phyloP scores from a whole-genome alignment of 1,140 invertebrate species.

The Platyscapa corneri region DNA sequence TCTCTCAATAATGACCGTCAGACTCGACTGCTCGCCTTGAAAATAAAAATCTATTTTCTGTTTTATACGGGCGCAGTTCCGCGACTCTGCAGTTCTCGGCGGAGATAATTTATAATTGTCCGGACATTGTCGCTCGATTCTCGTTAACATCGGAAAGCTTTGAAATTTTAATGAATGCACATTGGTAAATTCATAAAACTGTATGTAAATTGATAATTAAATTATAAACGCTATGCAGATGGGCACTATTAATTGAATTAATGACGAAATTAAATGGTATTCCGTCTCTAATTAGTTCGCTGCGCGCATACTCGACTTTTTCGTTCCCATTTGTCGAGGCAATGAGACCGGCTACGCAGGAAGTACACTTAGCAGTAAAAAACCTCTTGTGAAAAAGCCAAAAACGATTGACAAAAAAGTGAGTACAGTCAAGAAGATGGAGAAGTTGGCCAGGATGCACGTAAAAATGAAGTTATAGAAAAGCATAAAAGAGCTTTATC shows the following conservation, averaged over 20 bases:
- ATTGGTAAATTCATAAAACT: not conserved
- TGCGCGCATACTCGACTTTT: not conserved
- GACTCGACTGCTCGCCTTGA: not conserved
- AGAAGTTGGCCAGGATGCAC: not conserved
- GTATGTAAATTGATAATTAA: not conserved
- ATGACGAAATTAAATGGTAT: not conserved
- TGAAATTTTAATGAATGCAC: not conserved
- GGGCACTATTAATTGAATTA: not conserved
- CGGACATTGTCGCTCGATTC: not conserved
- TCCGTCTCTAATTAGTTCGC: not conserved
- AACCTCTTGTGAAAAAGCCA: not conserved
- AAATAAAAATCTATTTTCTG: not conserved
- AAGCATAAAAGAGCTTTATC: slow-evolving; percentile 14
- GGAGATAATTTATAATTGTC: not conserved
- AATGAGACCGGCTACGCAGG: not conserved
- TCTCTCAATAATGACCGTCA: not conserved
- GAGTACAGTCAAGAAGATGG: not conserved
- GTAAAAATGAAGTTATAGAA: slow-evolving; percentile 36
- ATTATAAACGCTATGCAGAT: not conserved
- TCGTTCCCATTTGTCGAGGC: not conserved
- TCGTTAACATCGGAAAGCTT: not conserved
- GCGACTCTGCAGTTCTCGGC: too few species aligned
- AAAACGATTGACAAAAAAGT: not conserved
- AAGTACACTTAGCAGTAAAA: not conserved
- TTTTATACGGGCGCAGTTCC: too few species aligned